phyloP scores from a whole-genome alignment of 2,113 vertebrate genomes.

The Crotalus tigris region DNA sequence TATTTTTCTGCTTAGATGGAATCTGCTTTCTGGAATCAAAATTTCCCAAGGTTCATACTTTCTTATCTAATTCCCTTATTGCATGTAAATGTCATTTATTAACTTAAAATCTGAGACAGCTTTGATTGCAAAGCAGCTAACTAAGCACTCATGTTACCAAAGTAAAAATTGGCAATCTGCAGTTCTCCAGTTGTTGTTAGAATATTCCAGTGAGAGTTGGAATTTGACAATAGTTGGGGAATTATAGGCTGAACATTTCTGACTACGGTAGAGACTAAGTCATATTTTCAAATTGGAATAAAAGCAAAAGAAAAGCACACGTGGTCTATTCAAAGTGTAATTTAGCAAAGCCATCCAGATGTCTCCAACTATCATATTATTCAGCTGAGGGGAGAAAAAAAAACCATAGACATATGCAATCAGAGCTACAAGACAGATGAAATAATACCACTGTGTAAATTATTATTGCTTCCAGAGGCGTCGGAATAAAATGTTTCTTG shows the following conservation, averaged over 20 bases:
- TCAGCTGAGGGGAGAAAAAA: not conserved
- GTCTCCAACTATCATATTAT: not conserved
- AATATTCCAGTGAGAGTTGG: not conserved
- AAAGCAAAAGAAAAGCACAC: not conserved
- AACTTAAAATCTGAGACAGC: not conserved
- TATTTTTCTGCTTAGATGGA: not conserved
- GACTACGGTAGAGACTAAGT: not conserved
- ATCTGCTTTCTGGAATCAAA: not conserved
- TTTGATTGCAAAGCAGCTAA: not conserved
- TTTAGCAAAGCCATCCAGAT: conserved; percentile 8
- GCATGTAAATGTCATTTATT: not conserved
- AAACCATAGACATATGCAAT: not conserved
- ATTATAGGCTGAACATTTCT: not conserved
- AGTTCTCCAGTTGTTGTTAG: not conserved
- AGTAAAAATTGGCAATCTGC: not conserved
- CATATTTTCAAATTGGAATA: not conserved
- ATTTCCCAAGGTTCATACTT: not conserved
- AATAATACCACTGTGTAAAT: not conserved
- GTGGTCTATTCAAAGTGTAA: not conserved
- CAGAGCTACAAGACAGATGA: conserved; percentile 19
- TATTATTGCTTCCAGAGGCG: conserved; percentile 4
- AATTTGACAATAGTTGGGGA: not conserved
- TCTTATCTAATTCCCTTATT: not conserved
- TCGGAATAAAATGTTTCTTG: not conserved
- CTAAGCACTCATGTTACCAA: not conserved